A percentile compares a stretch with the other conserved stretches of the same genome.
Evolutionary conservation across 2,797 vertebrate species (phyloP).

Genomic region (Geotrypetes seraphini): DNA sequence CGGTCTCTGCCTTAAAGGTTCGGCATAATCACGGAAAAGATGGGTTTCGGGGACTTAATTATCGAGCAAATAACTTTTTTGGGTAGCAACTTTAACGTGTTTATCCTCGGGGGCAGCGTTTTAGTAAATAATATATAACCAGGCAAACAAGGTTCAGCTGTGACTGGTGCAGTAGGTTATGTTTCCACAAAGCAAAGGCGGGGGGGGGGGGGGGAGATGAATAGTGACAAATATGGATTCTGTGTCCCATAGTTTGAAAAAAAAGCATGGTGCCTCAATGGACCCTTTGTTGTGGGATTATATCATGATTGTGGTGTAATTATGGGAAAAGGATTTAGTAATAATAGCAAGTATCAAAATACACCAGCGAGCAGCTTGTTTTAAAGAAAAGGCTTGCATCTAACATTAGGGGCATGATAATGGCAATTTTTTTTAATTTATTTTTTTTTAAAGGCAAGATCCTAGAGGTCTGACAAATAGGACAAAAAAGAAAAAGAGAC

Average conservation of each 20-base stretch:
- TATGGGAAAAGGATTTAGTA: conserved; percentile 83
- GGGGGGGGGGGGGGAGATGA: too few relatives aligned
- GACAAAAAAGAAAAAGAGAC: too few relatives aligned
- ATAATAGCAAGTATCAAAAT: conserved; percentile 88
- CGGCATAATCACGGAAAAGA: conserved; percentile 47
- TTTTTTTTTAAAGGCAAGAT: too few relatives aligned
- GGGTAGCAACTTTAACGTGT: conserved; percentile 74
- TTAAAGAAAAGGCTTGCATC: conserved; percentile 67
- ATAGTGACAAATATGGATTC: conserved; percentile 96
- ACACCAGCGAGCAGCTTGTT: conserved; percentile 73
- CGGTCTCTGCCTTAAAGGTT: conserved; percentile 65
- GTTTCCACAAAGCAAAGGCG: conserved; percentile 63
- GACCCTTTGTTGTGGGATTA: conserved; percentile 98
- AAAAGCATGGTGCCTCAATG: conserved; percentile 92
- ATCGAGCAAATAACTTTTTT: conserved; percentile 76
- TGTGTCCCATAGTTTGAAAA: conserved; percentile 91
- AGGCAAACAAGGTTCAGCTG: conserved; percentile 54
- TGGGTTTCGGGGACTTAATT: conserved; percentile 60
- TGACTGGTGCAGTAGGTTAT: conserved; percentile 65
- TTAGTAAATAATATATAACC: conserved; percentile 39
- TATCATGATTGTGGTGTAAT: conserved; percentile 99
- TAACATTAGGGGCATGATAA: conserved; percentile 63
- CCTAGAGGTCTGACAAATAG: conserved; percentile 73
- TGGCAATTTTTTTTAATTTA: too few relatives aligned
- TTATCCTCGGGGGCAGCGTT: conserved; percentile 38